phyloP scores from a whole-genome alignment of 2,797 vertebrate species.

The Lithobates pipiens region DNA sequence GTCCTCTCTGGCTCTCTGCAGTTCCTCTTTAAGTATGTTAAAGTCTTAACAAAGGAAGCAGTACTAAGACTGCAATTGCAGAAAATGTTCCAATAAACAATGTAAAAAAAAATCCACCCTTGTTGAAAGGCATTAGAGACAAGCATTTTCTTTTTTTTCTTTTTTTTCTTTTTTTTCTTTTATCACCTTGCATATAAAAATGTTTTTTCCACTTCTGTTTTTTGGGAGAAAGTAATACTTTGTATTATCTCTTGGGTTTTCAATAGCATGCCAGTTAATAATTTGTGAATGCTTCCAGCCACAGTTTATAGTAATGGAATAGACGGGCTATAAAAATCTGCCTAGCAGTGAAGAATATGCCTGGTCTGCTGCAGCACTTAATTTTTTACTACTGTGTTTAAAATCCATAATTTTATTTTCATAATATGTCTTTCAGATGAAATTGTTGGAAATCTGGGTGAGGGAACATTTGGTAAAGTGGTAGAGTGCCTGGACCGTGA shows the following conservation, averaged over 20 bases:
- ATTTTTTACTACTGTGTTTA: neutral
- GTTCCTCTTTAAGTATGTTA: no score
- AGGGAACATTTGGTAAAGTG: conserved; percentile 83
- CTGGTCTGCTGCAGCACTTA: neutral
- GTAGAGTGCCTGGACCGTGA: conserved; percentile 82
- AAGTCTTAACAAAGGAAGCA: no score
- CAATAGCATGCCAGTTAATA: neutral
- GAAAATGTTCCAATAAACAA: no score
- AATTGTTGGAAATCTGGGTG: conserved; percentile 79
- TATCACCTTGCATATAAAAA: neutral
- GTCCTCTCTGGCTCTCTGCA: no score
- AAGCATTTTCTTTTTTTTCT: neutral
- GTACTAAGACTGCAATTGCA: no score
- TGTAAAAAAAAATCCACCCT: no score
- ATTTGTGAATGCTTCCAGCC: neutral
- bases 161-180: neutral
- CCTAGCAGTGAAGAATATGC: conserved; percentile 72
- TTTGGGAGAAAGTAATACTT: neutral
- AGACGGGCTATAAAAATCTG: conserved; percentile 34
- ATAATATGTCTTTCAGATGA: conserved; percentile 83
- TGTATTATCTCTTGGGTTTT: neutral
- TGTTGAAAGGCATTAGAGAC: no score
- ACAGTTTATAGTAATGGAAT: neutral
- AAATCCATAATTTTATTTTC: neutral
- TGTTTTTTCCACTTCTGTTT: neutral